Evolutionary conservation across 1,140 invertebrate species (phyloP), one percentile per base, ranked within the genome.

Genomic region (Riptortus pedestris): DNA sequence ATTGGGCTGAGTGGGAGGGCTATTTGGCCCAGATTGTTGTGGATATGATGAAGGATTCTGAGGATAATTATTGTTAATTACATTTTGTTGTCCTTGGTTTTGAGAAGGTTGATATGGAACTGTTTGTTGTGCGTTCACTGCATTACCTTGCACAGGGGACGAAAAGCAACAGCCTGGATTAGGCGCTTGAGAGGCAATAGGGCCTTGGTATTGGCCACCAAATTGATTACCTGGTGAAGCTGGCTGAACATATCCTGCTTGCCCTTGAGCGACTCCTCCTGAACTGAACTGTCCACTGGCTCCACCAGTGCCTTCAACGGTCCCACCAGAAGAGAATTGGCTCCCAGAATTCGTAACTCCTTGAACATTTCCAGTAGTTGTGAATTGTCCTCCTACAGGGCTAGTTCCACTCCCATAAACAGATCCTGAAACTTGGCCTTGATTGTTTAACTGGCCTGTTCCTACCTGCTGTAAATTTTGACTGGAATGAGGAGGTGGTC

Each of bases 271-370:
- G 27, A 22, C 11, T 11, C 64, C 58, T 24, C 64, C 64, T 38
- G 38, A 48, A 51, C 60, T 57, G 27, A 65, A 26, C n/a, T 20
- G 26, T 43, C 31, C 59, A 16, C n/a, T n/a, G 12, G 18, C 27
- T 24, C 59, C 59, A 22, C 28, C 28, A 22, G 59, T 58, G 2
- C 64, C 64, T 65, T 65, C 59, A n/a, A 60, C 59, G 24, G 16
- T 55, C n/a, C 64, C 59, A 38, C 48, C 59, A 28, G 47, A 20
- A 22, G 47, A 27, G 18, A 61, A 61, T 43, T 65, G 64, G 1
- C 48, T 38, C 16, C 31, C 29, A 22, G 48, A 27, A 38, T 43
- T n/a, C 4, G 59, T 22, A 20, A 20, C n/a, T 43, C 59, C 59
- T 60, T 60, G 59, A 24, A 60, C 33, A 22, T 11, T 38, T 7